Evolutionary conservation across 2,888 invertebrate genomes (phyloP), one percentile per base, ranked within the genome.

Genomic region (Drosophila anomelani): DNA sequence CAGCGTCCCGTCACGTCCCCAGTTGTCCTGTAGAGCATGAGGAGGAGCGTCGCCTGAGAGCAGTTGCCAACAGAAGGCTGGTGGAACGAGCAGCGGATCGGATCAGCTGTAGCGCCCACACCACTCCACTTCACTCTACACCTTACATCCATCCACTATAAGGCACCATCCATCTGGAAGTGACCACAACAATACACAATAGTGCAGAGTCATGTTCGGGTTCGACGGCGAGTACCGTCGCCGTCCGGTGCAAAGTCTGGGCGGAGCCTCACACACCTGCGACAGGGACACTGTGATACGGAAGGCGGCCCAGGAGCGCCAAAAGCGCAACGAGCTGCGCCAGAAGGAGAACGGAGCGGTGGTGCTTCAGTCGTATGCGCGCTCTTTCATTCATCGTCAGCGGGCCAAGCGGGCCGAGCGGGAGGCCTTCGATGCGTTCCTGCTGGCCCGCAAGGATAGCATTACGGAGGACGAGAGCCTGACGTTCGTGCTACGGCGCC

Each of bases 181-280:
- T 23, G 53, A 60, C 38, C 15, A 68, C 67, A 66, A 71, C 43
- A 41, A 59, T 13, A 13, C 61, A 44, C 20, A 59, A 51, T 51
- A 79, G 69, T 85, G 85, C 75, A 61, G 69, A 54, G 85, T 82
- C 88, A 95, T 95, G 95, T 95, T 94, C 92, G 94, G 96, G 89
- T 98, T 98, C 92, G 98, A 98, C 92, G 98, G 98, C 63, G 96
- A 98, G 91, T 97, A 96, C 91, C 95, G 96, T 89, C 94, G 96
- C 56, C 96, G 95, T 92, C 98, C 98, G 10, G 95, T 96, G 89
- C 98, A 98, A 93, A 98, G 96, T 92, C 94, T 98, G 80, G 96
- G 97, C 71, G 98, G 98, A 69, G 96, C 96, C n/a, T 97, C 97
- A 90, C 94, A 96, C 76, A 95, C 93, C 77, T 94, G 93, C 75